These are phyloP conservation scores for Scaptomyza reducta DNA, from an alignment of 2,888 invertebrate genomes.

Conservation along the genomic window DNA sequence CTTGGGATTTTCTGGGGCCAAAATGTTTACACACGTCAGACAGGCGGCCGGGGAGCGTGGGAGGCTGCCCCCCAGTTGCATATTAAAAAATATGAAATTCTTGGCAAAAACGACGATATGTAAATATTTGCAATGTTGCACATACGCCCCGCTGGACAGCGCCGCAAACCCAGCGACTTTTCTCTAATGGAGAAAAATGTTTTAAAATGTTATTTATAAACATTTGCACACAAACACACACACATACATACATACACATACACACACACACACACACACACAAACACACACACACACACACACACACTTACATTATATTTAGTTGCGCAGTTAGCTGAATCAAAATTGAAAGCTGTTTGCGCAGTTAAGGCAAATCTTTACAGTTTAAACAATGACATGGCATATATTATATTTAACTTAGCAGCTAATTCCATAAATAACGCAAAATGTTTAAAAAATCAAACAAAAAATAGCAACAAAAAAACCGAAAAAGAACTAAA, in stretches of 20 bases:
- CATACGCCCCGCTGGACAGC: slow-evolving; percentile 28
- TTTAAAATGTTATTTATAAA: slow-evolving; percentile 1
- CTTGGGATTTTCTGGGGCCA: too few relatives aligned
- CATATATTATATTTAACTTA: too few relatives aligned
- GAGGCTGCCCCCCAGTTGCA: slow-evolving; percentile 2
- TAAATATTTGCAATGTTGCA: slow-evolving; percentile 45
- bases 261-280: neutral
- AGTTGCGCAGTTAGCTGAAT: neutral
- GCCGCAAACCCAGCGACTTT: neutral
- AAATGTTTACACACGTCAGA: slow-evolving; percentile 39
- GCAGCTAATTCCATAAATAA: too few relatives aligned
- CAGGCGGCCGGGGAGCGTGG: neutral
- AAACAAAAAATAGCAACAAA: too few relatives aligned
- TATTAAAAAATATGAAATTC: slow-evolving; percentile 38
- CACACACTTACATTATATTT: too few relatives aligned
- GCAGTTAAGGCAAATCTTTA: neutral
- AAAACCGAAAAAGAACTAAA: too few relatives aligned
- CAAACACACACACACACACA: neutral
- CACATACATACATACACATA: neutral
- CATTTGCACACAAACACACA: neutral
- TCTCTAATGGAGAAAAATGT: neutral
- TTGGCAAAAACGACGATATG: slow-evolving; percentile 22
- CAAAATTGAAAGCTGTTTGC: slow-evolving; percentile 8
- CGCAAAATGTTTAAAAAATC: too few relatives aligned
- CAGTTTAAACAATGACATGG: too few relatives aligned